phyloP scores from a whole-genome alignment of 2,113 vertebrate species.

The Rafetus swinhoei region DNA sequence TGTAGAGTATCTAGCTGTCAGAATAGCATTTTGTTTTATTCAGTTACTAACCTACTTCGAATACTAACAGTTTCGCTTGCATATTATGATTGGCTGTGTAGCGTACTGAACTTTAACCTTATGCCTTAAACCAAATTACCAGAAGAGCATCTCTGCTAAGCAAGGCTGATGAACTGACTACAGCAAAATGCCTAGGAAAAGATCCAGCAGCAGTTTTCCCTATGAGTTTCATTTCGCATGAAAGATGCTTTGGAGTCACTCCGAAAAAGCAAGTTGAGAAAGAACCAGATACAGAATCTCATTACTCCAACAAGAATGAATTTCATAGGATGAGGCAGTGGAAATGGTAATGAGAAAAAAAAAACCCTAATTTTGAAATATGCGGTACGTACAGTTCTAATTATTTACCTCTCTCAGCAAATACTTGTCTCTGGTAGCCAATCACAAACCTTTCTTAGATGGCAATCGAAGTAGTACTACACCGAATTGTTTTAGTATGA shows the following conservation, averaged over 20 bases:
- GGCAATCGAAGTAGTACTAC: not conserved
- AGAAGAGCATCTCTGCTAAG: not conserved
- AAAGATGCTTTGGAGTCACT: not conserved
- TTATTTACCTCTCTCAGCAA: not conserved
- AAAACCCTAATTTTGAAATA: not conserved
- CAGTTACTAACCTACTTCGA: not conserved
- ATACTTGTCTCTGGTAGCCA: not conserved
- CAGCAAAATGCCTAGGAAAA: not conserved
- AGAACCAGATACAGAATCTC: not conserved
- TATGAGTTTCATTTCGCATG: not conserved
- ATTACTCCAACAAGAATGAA: not conserved
- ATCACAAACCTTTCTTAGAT: not conserved
- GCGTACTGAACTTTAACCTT: not conserved
- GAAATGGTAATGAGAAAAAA: not conserved
- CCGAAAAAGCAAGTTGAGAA: not conserved
- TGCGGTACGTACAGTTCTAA: not conserved
- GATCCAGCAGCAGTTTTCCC: not conserved
- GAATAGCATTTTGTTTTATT: fast-evolving
- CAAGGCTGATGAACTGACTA: not conserved
- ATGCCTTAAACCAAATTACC: not conserved
- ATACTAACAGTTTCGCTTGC: not conserved
- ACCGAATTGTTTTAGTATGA: not conserved
- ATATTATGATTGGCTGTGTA: fast-evolving
- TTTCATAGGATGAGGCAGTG: not conserved
- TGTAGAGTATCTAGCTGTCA: fast-evolving